Evolutionary conservation across 2,888 invertebrate species (phyloP), one percentile per base, ranked within the genome.

Genomic region (Lasius platythorax): DNA sequence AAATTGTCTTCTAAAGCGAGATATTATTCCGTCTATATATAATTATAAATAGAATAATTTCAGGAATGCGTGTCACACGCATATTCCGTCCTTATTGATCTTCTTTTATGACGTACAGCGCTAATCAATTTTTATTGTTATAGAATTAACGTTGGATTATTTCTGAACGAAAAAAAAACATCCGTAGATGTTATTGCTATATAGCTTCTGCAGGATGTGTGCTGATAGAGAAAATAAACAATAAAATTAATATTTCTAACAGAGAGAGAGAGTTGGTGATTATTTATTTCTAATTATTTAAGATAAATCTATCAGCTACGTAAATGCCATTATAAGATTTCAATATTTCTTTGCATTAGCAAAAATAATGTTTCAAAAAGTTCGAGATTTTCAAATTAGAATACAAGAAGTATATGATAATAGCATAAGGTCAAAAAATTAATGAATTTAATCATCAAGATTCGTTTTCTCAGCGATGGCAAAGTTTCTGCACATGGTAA

Each of bases 111-210:
- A 18, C 56, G 23, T 61, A 30, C 12, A 56, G 6, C 40, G 6
- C 8, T 8, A 74, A 74, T 74, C 63, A 61, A 61, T 61, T 30
- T 61, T 43, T 61, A 74, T 30, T 74, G 30, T 61, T 74, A 43
- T 12, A 74, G 61, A 63, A 74, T 73, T 58, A 58, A 40, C 11
- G 18, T n/a, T 58, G 56, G 9, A 58, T 63, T 74, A 61, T 15
- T 73, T 40, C 18, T 30, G 4, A 4, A 9, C 1, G 4, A 37
- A 53, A 61, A 58, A 23, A 58, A 43, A 37, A 37, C 8, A 58
- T 58, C 18, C 37, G 0, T 28, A 11, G 6, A 2, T 58, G 12
- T 15, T 61, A 18, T 61, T 61, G 28, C 18, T 43, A 74, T 28
- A 30, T 28, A 40, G 9, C 12, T 37, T 33, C 11, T 33, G 8